Conservation (phyloP, 2,113 vertebrate species). For the Okapia johnstoni region DNA sequence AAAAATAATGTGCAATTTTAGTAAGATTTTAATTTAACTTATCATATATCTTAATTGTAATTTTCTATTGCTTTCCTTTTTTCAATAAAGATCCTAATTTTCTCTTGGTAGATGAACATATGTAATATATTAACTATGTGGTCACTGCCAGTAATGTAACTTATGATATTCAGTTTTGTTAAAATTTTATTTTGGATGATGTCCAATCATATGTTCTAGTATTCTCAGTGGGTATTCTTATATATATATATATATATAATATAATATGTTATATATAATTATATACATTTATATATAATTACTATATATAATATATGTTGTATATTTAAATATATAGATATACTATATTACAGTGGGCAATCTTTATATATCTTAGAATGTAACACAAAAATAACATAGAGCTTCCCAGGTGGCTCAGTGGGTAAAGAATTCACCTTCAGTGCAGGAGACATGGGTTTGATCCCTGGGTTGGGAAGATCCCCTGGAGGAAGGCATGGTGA, state of each 20-base stretch:
- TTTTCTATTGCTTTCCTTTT: conserved; percentile 13
- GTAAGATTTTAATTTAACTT: background rate
- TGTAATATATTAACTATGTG: background rate
- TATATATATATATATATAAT: background rate
- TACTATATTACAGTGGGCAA: background rate
- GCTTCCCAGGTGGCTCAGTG: background rate
- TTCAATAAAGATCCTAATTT: conserved; percentile 3
- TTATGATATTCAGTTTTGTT: background rate
- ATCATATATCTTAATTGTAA: background rate
- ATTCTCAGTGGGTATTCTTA: background rate
- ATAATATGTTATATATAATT: background rate
- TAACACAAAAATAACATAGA: background rate
- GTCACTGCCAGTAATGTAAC: background rate
- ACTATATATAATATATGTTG: background rate
- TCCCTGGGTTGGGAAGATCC: background rate
- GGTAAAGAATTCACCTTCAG: background rate
- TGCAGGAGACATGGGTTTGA: background rate
- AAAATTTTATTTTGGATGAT: background rate
- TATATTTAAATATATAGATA: background rate
- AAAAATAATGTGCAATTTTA: background rate
- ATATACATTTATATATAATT: background rate
- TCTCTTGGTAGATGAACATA: background rate
- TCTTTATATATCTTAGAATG: background rate
- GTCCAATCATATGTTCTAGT: background rate
- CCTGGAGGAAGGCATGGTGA: background rate